phyloP scores from a whole-genome alignment of 2,113 vertebrate species.

The Xerus inauris region DNA sequence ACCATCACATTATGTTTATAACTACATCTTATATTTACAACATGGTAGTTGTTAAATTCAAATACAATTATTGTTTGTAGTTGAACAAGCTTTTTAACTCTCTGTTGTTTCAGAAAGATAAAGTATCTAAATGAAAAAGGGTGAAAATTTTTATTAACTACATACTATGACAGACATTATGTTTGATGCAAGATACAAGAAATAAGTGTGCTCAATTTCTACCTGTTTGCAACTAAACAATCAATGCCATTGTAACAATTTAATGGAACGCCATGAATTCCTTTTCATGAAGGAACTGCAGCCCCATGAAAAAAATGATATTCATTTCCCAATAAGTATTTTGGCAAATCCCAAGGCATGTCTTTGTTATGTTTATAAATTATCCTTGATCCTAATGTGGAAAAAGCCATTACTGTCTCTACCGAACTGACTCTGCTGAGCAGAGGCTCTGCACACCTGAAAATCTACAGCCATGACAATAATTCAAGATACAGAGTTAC shows the following conservation, averaged over 20 bases:
- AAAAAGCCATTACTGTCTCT: neutral
- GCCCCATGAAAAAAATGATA: neutral
- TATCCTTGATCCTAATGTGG: neutral
- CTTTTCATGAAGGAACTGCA: neutral
- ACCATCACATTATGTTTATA: neutral
- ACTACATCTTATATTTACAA: neutral
- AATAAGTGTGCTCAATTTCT: neutral
- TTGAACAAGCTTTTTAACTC: neutral
- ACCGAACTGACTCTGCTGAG: neutral
- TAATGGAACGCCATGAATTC: neutral
- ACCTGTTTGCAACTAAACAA: neutral
- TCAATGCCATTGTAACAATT: neutral
- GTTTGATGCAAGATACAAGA: neutral
- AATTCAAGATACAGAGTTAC: neutral
- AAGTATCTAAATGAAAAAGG: neutral
- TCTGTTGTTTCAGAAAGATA: neutral
- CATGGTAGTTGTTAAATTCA: neutral
- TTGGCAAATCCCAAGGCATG: neutral
- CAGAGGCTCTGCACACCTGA: neutral
- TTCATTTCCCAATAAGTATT: neutral
- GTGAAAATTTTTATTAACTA: neutral
- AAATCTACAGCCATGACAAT: neutral
- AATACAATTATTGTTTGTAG: neutral
- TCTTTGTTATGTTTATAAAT: neutral
- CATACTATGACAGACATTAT: neutral